These are phyloP conservation scores for Esperia sulphurella DNA, from an alignment of 2,888 invertebrate genomes.

Conservation along the genomic window DNA sequence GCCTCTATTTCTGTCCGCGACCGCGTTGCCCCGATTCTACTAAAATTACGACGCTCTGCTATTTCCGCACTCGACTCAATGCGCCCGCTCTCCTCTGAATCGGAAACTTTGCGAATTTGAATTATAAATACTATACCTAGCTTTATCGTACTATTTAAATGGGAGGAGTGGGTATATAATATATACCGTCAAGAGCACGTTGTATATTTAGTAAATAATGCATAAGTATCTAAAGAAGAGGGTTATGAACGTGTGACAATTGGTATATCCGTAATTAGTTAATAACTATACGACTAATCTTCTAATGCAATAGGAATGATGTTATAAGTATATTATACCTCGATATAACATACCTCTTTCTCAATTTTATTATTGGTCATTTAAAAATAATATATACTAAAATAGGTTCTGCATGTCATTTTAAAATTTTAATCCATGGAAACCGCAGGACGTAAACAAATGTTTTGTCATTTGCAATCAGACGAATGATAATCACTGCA, in stretches of 20 bases:
- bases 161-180: no score
- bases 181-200: no score
- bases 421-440: slow-evolving; percentile 16
- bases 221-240: no score
- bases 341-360: no score
- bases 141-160: no score
- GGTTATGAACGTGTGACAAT: no score
- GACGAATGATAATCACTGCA: slow-evolving; percentile 9
- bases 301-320: no score
- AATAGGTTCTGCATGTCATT: slow-evolving; percentile 5
- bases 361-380: no score
- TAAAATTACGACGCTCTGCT: slow-evolving; percentile 76
- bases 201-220: no score
- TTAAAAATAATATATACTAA: not conserved
- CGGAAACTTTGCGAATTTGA: slow-evolving; percentile 56
- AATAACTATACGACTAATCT: no score
- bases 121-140: slow-evolving; percentile 13
- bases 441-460: slow-evolving; percentile 34
- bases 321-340: no score
- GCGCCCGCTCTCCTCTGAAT: slow-evolving; percentile 53
- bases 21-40: slow-evolving; percentile 78
- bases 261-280: no score
- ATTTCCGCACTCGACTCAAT: slow-evolving; percentile 73
- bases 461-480: slow-evolving; percentile 16
- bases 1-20: slow-evolving; percentile 73